Evolutionary conservation across 2,888 invertebrate genomes (phyloP), one percentile per base, ranked within the genome.

Genomic region (Chrysina gloriosa): DNA sequence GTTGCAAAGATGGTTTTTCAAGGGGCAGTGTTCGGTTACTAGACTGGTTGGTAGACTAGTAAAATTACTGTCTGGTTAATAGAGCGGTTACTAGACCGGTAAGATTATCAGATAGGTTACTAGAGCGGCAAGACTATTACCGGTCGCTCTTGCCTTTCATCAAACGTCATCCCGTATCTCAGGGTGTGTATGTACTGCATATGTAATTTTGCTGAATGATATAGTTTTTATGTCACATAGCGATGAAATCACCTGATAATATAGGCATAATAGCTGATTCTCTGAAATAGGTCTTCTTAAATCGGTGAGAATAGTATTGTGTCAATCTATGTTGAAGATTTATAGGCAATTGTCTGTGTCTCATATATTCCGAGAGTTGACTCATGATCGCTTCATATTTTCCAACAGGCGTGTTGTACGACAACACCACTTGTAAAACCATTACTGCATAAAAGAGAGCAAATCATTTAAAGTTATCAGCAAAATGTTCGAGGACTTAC

Each of bases 221-320:
- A n/a, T n/a, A n/a, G n/a, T n/a, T n/a, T n/a, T n/a, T n/a, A n/a
- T n/a, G n/a, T n/a, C n/a, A n/a, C n/a, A n/a, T n/a, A n/a, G n/a
- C n/a, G n/a, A n/a, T n/a, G n/a, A n/a, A n/a, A n/a, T 52, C 48
- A 69, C 65, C 54, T 3, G 84, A 81, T 0, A 84, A 76, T 54
- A 81, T 79, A 1, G 75, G 71, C 11, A 82, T 75, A 34, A 85
- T 82, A 7, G 77, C 74, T 16, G 73, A 74, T 65, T 84, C 80
- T 14, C 82, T 79, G 23, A 61, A 81, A 67, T 82, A 81, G 34
- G 78, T 76, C 45, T 79, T 83, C 54, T 80, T 81, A 54, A 77
- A 80, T 31, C 79, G 79, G 68, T 82, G 84, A 64, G 80, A 76
- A 63, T 79, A 82, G 36, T 68, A 64, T 29, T 68, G 48, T 4